Evolutionary conservation across 2,113 vertebrate genomes (phyloP).

Genomic region (Formicarius rufipectus): DNA sequence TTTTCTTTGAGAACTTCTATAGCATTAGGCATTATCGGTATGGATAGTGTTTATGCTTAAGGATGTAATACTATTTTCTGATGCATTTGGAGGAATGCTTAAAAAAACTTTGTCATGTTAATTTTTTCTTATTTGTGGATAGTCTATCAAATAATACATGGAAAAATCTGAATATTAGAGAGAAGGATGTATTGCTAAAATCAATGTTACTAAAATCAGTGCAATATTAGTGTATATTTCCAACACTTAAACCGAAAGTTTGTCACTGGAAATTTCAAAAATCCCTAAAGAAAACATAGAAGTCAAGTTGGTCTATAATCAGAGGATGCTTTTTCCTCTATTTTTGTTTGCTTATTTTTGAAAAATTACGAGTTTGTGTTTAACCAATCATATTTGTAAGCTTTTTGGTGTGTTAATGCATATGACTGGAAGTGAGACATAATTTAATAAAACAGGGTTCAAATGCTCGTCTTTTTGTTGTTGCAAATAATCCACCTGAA

Average conservation of each 20-base stretch:
- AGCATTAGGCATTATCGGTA: neutral
- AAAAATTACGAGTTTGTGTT: neutral
- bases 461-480: slow-evolving; percentile 31
- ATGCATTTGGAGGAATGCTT: neutral
- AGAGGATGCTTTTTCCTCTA: neutral
- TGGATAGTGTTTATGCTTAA: neutral
- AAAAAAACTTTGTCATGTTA: neutral
- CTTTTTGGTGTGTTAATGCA: neutral
- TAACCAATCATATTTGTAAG: neutral
- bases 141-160: neutral
- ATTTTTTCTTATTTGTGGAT: neutral
- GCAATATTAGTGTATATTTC: neutral
- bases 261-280: neutral
- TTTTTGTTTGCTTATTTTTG: neutral
- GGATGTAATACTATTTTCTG: neutral
- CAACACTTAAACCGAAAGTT: neutral
- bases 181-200: neutral
- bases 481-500: slow-evolving; percentile 71
- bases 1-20: slow-evolving; percentile 11
- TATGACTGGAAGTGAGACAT: neutral
- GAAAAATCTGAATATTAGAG: neutral
- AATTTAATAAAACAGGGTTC: slow-evolving; percentile 26
- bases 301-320: neutral
- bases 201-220: neutral
- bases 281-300: neutral